phyloP scores from a whole-genome alignment of 2,113 vertebrate genomes.

The Gallinago media region DNA sequence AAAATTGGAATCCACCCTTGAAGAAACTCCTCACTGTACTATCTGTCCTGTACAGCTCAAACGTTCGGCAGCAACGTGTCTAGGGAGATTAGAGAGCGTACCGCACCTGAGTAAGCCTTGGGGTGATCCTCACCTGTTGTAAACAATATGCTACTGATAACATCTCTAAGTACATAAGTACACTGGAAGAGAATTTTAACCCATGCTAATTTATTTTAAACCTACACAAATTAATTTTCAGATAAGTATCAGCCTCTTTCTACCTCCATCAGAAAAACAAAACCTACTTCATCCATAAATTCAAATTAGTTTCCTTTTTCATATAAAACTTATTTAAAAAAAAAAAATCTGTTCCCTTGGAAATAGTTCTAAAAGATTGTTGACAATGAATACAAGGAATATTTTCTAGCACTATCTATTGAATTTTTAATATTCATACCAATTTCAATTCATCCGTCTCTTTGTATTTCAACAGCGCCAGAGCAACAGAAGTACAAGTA shows the following conservation, averaged over 20 bases:
- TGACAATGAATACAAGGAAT: slow-evolving; percentile 60
- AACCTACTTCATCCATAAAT: neutral
- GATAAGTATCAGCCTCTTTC: neutral
- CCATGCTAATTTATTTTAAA: neutral
- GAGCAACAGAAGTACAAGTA: neutral
- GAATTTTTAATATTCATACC: slow-evolving; percentile 74
- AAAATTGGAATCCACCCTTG: neutral
- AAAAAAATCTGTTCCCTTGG: neutral
- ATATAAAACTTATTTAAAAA: neutral
- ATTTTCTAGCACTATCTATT: slow-evolving; percentile 44
- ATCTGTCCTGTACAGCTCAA: neutral
- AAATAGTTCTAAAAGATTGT: slow-evolving; percentile 20
- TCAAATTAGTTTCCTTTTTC: neutral
- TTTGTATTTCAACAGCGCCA: slow-evolving; percentile 13
- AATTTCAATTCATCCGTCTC: slow-evolving; percentile 57
- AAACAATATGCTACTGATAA: neutral
- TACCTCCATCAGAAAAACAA: neutral
- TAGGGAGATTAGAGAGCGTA: neutral
- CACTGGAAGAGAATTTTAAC: neutral
- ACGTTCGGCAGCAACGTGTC: neutral
- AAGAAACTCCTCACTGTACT: neutral
- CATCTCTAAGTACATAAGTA: neutral
- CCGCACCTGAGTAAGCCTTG: neutral
- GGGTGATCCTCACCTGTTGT: neutral
- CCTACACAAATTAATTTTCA: neutral